Percentiles rank a stretch among this genome's conserved stretches.
Evolutionary conservation across 92 coral and sea anemone species (phyloP).

Genomic region (Actinostola sp.): DNA sequence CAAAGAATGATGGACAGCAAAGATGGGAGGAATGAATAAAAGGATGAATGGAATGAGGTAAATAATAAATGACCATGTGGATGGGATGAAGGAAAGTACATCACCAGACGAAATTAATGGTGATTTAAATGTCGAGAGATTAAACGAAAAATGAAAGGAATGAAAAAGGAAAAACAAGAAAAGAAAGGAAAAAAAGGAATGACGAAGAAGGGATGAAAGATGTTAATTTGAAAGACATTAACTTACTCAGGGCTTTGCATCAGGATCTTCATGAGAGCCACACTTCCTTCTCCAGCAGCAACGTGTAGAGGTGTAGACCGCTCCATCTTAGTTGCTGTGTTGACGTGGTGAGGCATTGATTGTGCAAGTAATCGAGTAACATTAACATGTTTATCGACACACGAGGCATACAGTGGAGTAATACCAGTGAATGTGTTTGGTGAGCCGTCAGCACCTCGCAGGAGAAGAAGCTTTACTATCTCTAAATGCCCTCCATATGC

Average conservation of each 20-base stretch:
- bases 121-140: no score
- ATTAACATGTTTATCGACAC: conserved; percentile 74
- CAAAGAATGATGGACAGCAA: no score
- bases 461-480: conserved; percentile 77
- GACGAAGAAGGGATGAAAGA: neutral
- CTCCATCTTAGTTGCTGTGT: conserved; percentile 79
- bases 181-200: no score
- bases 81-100: neutral
- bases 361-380: conserved; percentile 73
- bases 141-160: no score
- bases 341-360: conserved; percentile 72
- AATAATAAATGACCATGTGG: neutral
- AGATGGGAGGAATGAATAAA: neutral
- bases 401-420: conserved; percentile 92
- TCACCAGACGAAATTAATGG: no score
- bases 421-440: conserved; percentile 87
- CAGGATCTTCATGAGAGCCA: conserved; percentile 66
- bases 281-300: conserved; percentile 83
- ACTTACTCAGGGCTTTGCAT: conserved; percentile 87
- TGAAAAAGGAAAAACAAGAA: no score
- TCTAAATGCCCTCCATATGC: conserved; percentile 81
- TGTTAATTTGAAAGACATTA: neutral
- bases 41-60: neutral
- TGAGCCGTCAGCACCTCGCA: conserved; percentile 78
- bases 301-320: conserved; percentile 82